Percentiles rank a stretch among this genome's conserved stretches.
These are phyloP conservation scores for Formicarius rufipectus DNA, from an alignment of 2,113 vertebrate genomes.

Conservation along the genomic window DNA sequence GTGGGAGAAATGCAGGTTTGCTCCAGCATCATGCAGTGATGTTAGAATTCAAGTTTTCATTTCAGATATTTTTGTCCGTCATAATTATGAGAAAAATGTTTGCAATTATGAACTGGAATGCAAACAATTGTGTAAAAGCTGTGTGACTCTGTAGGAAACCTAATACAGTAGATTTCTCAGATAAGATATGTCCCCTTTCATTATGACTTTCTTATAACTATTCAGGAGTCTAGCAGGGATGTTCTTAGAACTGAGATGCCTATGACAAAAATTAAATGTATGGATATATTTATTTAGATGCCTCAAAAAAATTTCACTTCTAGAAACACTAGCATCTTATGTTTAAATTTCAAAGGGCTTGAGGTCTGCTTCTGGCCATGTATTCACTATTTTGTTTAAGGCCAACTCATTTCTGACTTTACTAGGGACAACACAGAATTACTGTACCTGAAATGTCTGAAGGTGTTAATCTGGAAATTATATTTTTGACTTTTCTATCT, in stretches of 20 bases:
- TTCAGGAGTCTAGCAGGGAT: not conserved
- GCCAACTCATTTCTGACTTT: not conserved
- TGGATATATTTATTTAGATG: not conserved
- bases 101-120: not conserved
- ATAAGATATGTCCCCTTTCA: not conserved
- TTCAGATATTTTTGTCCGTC: not conserved
- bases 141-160: not conserved
- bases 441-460: not conserved
- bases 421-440: not conserved
- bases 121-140: not conserved
- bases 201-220: not conserved
- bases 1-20: not conserved
- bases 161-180: not conserved
- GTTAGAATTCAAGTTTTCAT: not conserved
- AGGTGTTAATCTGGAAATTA: not conserved
- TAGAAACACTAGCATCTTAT: fast-evolving
- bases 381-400: not conserved
- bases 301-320: fast-evolving
- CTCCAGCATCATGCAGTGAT: not conserved
- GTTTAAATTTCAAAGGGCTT: not conserved
- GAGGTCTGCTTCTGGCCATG: not conserved
- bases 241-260: not conserved
- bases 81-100: not conserved
- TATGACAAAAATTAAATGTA: not conserved
- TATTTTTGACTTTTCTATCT: not conserved